Evolutionary conservation across 1,140 invertebrate genomes (phyloP).

Genomic region (Pachypeltis micranthus): DNA sequence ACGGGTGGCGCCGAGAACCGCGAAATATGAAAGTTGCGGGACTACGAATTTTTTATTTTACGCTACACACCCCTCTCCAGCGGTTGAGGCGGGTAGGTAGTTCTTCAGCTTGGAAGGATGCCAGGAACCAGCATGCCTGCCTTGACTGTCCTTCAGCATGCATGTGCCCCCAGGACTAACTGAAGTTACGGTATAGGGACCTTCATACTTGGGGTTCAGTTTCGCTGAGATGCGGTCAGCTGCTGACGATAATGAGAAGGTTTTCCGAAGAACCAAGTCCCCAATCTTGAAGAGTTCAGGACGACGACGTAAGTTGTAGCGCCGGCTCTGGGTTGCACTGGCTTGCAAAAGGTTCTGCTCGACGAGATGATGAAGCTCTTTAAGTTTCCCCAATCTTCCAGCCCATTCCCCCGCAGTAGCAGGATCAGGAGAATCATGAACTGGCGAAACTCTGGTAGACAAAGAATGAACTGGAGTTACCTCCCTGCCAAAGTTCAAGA

Average conservation of each 20-base stretch:
- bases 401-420: neutral
- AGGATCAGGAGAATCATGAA: neutral
- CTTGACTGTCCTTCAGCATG: neutral
- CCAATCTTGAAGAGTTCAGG: neutral
- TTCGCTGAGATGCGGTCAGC: neutral
- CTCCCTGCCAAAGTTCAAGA: too few relatives aligned
- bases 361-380: neutral
- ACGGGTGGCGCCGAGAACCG: too few relatives aligned
- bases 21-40: too few relatives aligned
- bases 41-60: too few relatives aligned
- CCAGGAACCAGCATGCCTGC: neutral
- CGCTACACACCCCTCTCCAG: too few relatives aligned
- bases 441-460: neutral
- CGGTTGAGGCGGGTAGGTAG: too few relatives aligned
- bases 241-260: neutral
- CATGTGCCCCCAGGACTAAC: neutral
- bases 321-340: too few relatives aligned
- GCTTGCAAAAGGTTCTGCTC: neutral
- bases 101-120: too few relatives aligned
- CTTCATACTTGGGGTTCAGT: neutral
- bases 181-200: neutral
- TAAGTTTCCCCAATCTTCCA: neutral
- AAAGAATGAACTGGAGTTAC: neutral
- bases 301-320: too few relatives aligned
- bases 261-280: neutral